phyloP scores from a whole-genome alignment of 53 echinoderm and acorn worm genomes.

The Hippasteria phrygiana region DNA sequence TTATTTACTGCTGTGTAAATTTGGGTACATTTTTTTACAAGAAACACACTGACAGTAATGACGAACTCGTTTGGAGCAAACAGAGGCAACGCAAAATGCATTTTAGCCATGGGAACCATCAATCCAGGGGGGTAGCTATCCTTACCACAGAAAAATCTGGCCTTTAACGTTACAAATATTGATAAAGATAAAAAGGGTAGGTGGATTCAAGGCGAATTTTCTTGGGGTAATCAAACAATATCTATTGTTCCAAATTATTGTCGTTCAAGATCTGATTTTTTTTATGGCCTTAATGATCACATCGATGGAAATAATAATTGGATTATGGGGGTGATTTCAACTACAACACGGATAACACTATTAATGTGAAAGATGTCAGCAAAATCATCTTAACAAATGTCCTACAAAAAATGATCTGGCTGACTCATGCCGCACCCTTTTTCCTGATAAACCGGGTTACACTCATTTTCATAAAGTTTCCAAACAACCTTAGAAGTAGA shows the following conservation, averaged over 20 bases:
- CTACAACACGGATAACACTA: background rate
- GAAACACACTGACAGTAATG: background rate
- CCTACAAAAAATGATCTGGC: background rate
- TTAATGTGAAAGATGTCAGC: background rate
- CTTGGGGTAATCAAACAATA: background rate
- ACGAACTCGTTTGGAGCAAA: background rate
- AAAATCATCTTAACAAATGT: background rate
- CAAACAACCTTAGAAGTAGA: background rate
- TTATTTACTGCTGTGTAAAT: background rate
- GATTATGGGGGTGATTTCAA: constrained; percentile 26
- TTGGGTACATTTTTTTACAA: background rate
- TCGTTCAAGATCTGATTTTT: background rate
- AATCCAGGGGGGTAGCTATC: background rate
- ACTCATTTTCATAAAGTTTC: constrained; percentile 2
- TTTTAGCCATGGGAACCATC: background rate
- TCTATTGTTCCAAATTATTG: background rate
- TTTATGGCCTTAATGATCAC: background rate
- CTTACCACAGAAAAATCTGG: background rate
- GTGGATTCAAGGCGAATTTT: background rate
- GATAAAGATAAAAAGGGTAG: background rate
- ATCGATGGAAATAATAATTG: background rate
- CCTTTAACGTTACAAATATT: background rate
- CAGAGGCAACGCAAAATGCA: background rate
- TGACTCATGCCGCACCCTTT: background rate
- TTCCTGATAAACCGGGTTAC: background rate